phyloP scores from a whole-genome alignment of 2,113 vertebrate genomes.

The Hippopotamus amphibius region DNA sequence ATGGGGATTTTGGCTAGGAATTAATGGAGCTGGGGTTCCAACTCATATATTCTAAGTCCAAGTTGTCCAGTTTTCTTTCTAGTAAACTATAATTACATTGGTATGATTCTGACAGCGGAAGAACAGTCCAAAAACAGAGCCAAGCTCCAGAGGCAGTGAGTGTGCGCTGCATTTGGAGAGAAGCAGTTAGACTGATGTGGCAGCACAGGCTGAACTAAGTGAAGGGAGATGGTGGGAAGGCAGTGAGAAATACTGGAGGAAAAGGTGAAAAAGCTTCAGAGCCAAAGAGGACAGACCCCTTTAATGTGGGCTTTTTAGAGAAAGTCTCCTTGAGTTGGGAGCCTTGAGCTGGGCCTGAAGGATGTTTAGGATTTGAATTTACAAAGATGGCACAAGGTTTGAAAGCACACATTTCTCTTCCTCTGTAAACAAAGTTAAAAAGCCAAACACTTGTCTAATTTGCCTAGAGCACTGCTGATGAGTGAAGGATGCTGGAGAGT shows the following conservation, averaged over 20 bases:
- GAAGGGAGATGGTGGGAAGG: neutral
- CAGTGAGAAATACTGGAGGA: neutral
- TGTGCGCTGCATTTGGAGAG: neutral
- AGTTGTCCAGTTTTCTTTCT: constrained; percentile 31
- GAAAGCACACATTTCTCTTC: neutral
- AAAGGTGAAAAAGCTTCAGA: neutral
- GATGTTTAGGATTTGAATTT: constrained; percentile 32
- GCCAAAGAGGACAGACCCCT: neutral
- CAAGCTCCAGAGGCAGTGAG: neutral
- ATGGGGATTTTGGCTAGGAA: neutral
- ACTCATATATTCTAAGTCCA: neutral
- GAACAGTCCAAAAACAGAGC: neutral
- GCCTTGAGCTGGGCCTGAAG: neutral
- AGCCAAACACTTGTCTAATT: neutral
- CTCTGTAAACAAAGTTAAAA: constrained; percentile 28
- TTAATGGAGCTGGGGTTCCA: neutral
- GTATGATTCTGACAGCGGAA: neutral
- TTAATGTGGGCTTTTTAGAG: constrained; percentile 40
- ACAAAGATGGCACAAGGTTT: neutral
- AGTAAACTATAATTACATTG: neutral
- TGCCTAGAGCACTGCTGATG: neutral
- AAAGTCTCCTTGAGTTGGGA: neutral
- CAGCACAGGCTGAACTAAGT: neutral
- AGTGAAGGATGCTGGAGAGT: neutral
- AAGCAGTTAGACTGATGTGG: neutral